Conservation (phyloP, 2,888 invertebrate species). For the Microctonus aethiopoides region DNA sequence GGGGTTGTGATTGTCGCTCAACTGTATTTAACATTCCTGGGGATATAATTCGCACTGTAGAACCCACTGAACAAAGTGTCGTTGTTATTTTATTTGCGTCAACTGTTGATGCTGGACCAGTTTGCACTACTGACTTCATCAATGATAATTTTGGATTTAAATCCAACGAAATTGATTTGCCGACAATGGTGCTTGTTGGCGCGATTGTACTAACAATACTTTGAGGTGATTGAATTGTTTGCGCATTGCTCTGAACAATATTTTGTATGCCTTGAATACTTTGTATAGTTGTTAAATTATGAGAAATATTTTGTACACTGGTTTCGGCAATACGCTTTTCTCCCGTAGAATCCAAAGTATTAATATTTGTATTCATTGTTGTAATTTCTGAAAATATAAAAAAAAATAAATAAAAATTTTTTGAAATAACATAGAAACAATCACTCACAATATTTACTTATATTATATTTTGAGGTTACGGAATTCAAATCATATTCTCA, state of each 20-base stretch:
- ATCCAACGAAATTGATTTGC: constrained; percentile 63
- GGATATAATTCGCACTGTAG: constrained; percentile 62
- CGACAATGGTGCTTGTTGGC: constrained; percentile 54
- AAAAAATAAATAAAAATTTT: not conserved
- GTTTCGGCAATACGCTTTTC: constrained; percentile 59
- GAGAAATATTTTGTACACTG: constrained; percentile 54
- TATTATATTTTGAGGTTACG: not conserved
- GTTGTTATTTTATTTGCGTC: constrained; percentile 60
- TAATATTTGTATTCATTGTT: constrained; percentile 52
- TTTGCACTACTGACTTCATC: constrained; percentile 59
- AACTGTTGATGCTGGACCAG: constrained; percentile 53
- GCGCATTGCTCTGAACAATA: constrained; percentile 58
- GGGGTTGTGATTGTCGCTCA: constrained; percentile 56
- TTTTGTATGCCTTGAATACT: constrained; percentile 55
- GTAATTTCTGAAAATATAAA: not conserved
- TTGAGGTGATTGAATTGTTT: constrained; percentile 58
- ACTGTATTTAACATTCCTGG: constrained; percentile 60
- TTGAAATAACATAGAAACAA: not conserved
- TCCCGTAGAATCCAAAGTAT: constrained; percentile 49
- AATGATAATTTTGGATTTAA: constrained; percentile 60
- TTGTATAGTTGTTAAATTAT: constrained; percentile 60
- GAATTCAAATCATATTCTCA: not conserved
- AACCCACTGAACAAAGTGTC: constrained; percentile 60
- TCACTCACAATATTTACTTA: not conserved
- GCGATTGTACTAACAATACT: constrained; percentile 55